These are phyloP conservation scores for Drosophila pseudotalamancana DNA, from an alignment of 2,888 invertebrate genomes.

Conservation along the genomic window DNA sequence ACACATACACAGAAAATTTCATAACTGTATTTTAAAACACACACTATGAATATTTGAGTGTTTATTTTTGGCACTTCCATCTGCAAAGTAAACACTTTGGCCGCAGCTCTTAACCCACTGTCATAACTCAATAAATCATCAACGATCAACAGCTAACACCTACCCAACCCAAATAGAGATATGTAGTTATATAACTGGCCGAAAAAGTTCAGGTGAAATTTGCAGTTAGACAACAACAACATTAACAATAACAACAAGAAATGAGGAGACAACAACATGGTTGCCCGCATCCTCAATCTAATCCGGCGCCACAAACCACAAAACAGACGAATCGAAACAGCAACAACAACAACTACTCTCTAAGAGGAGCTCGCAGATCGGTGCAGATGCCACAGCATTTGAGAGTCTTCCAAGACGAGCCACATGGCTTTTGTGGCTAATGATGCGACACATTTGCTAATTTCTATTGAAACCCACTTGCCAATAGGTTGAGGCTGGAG, in stretches of 20 bases:
- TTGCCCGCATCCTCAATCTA: constrained; percentile 76
- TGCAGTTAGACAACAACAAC: constrained; percentile 38
- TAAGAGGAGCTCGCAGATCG: constrained; percentile 20
- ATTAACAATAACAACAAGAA: constrained; percentile 11
- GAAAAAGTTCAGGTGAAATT: constrained; percentile 74
- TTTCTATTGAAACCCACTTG: constrained; percentile 79
- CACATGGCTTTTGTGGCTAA: constrained; percentile 71
- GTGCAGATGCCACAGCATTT: constrained; percentile 60
- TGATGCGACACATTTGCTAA: constrained; percentile 82
- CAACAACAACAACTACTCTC: constrained; percentile 8
- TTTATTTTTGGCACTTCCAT: constrained; percentile 40
- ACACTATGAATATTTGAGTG: constrained; percentile 27
- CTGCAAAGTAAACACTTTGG: constrained; percentile 64
- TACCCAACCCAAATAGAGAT: constrained; percentile 70
- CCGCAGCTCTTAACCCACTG: constrained; percentile 73
- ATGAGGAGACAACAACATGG: constrained; percentile 29
- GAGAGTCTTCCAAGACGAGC: constrained; percentile 65
- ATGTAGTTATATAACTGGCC: constrained; percentile 48
- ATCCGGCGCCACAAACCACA: constrained; percentile 79
- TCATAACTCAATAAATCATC: constrained; percentile 77
- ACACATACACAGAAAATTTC: not conserved
- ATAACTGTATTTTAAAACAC: constrained; percentile 13
- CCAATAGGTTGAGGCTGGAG: constrained; percentile 34
- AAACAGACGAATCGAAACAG: constrained; percentile 29
- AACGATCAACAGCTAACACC: constrained; percentile 66